These are phyloP conservation scores for Rhinolophus ferrumequinum DNA, from an alignment of 2,113 vertebrate species.

Conservation along the genomic window DNA sequence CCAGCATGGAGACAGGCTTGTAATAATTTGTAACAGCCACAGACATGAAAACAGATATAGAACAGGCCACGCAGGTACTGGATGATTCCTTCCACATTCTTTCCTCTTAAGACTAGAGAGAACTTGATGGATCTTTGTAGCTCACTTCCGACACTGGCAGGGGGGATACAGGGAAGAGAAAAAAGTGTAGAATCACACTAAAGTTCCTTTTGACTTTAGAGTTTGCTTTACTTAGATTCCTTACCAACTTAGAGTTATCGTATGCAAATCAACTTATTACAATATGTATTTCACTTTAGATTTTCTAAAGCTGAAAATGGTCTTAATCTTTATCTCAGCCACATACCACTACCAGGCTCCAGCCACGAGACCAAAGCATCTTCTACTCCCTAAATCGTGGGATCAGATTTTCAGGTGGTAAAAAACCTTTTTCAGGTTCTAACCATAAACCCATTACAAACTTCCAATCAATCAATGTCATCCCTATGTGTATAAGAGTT, in stretches of 20 bases:
- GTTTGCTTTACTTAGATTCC: neutral
- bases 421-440: neutral
- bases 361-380: neutral
- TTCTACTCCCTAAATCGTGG: neutral
- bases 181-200: neutral
- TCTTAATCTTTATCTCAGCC: neutral
- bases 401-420: neutral
- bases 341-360: neutral
- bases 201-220: neutral
- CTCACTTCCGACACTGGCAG: neutral
- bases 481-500: neutral
- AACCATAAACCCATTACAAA: neutral
- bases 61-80: accelerated
- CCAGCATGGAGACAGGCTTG: neutral
- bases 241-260: neutral
- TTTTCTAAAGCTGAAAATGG: constrained; percentile 11
- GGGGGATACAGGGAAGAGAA: neutral
- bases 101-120: neutral
- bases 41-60: neutral
- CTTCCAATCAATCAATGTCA: neutral
- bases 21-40: neutral
- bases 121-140: neutral
- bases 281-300: neutral
- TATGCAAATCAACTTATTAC: neutral
- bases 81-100: neutral